Base-by-base conservation (phyloP, 2,888 invertebrate species). In the Drosophila stalkeri region DNA sequence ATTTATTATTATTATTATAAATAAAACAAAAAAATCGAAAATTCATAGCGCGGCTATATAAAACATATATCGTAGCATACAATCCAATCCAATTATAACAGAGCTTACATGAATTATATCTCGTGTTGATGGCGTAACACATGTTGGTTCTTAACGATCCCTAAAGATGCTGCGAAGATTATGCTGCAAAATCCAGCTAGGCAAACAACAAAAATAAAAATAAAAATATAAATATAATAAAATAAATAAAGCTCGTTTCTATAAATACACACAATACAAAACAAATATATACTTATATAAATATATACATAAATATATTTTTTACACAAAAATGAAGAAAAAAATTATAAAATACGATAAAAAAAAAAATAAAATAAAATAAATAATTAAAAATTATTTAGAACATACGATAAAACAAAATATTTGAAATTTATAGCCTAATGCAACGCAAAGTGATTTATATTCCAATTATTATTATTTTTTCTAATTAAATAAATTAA, bases 381-480 rank as follows among this genome's bases (percentile, higher is more conserved):
- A 52, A 51, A 68, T 18, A 18, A 51, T 35, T 51, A 83, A 75
- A 74, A 76, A 78, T 74, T 67, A 73, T 80, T 83, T 81, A 86
- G 86, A 80, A 70, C 75, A 84, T 73, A 79, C 74, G 74, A 77
- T 68, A 65, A 75, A 27, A 27, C 27, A 52, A 54, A 75, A 74
- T 86, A 75, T 77, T 80, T 81, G 86, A 88, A 84, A 77, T 81
- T 82, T 82, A 84, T 81, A 81, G 83, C 80, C 77, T 84, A 86
- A 85, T 81, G 76, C 80, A 85, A 86, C 78, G 82, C 85, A 89
- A 90, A 90, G 89, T 90, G 89, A 88, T 88, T 90, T 90, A 88
- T 85, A 86, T 87, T 87, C 87, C 87, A 87, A 87, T 87, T 89
- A 86, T 89, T 85, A 89, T 86, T 80, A 89, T 89, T 78, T 88